Conservation (phyloP, 2,113 vertebrate species). For the Lucifuga dentata region DNA sequence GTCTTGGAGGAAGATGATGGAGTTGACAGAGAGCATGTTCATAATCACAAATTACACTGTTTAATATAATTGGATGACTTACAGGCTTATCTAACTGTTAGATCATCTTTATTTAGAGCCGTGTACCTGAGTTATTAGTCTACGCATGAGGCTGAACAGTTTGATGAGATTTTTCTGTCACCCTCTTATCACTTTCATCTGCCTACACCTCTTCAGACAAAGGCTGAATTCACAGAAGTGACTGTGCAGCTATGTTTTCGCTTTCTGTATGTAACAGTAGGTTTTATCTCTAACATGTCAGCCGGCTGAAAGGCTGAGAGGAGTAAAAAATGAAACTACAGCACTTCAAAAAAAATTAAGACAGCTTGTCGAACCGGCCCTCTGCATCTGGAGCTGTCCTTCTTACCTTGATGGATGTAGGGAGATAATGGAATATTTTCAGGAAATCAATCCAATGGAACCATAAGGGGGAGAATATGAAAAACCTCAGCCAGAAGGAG, state of each 20-base stretch:
- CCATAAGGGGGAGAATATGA: not conserved
- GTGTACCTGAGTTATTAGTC: conserved; percentile 66
- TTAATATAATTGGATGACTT: conserved; percentile 74
- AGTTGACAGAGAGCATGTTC: conserved; percentile 66
- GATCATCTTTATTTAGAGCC: conserved; percentile 51
- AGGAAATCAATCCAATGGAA: conserved; percentile 18
- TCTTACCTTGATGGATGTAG: conserved; percentile 40
- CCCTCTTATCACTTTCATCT: conserved; percentile 42
- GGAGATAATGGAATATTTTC: conserved; percentile 31
- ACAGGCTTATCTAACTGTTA: conserved; percentile 64
- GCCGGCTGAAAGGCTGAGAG: conserved; percentile 26
- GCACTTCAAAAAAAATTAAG: conserved; percentile 35
- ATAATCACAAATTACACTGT: conserved; percentile 73
- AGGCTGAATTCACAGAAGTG: conserved; percentile 46
- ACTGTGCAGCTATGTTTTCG: conserved; percentile 43
- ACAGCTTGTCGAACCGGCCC: conserved; percentile 54
- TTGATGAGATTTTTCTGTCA: conserved; percentile 34
- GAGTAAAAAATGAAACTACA: conserved; percentile 15
- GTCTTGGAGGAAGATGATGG: conserved; percentile 51
- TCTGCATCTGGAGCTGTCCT: conserved; percentile 34
- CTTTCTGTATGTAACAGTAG: conserved; percentile 21
- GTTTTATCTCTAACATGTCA: conserved; percentile 51
- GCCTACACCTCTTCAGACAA: conserved; percentile 45
- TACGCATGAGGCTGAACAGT: conserved; percentile 36
- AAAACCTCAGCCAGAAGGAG: conserved; percentile 10